Percentiles rank a stretch among this genome's conserved stretches.
These are phyloP conservation scores for Cheumatopsyche charites DNA, from an alignment of 1,140 invertebrate species.

Conservation along the genomic window DNA sequence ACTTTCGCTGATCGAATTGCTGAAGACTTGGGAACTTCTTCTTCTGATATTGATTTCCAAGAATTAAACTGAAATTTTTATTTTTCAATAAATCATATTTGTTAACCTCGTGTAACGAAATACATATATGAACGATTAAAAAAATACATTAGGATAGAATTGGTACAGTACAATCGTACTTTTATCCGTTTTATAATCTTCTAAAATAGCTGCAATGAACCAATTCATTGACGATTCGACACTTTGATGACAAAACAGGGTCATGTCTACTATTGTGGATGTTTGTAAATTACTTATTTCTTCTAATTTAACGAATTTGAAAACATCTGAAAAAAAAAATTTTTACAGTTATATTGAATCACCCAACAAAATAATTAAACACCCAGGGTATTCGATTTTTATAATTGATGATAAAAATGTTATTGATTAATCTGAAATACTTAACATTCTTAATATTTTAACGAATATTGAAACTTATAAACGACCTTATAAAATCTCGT, in stretches of 20 bases:
- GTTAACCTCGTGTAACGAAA: no score
- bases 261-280: constrained; percentile 28
- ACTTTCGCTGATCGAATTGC: constrained; percentile 27
- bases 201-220: constrained; percentile 34
- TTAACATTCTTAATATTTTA: no score
- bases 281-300: constrained; percentile 28
- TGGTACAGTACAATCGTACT: constrained; percentile 34
- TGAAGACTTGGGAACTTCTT: constrained; percentile 35
- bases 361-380: no score
- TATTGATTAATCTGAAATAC: no score
- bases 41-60: constrained; percentile 31
- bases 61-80: constrained; percentile 35
- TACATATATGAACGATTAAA: background rate
- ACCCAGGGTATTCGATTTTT: no score
- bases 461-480: no score
- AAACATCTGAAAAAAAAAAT: constrained; percentile 38
- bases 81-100: background rate
- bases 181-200: constrained; percentile 29
- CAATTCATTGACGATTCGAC: constrained; percentile 11
- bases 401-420: no score
- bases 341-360: no score
- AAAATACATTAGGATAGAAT: constrained; percentile 28
- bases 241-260: constrained; percentile 33
- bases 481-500: no score
- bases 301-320: constrained; percentile 29